Percentiles rank a stretch among this genome's conserved stretches.
phyloP scores from a whole-genome alignment of 2,888 invertebrate genomes.

The Plemyria rubiginata region DNA sequence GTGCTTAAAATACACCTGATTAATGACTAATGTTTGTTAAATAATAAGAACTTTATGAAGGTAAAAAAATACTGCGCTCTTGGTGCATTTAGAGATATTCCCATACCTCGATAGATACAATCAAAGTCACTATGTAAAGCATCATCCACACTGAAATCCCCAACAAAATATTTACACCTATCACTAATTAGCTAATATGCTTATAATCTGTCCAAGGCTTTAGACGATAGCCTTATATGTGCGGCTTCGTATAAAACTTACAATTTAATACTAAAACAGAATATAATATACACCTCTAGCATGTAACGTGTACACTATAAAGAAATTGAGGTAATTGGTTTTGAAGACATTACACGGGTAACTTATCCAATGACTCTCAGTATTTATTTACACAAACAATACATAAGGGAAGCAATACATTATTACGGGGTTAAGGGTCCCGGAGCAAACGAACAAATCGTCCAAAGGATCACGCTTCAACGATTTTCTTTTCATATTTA shows the following conservation, averaged over 20 bases:
- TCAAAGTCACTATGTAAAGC: conserved; percentile 30
- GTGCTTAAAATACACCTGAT: conserved; percentile 50
- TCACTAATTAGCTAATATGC: conserved; percentile 65
- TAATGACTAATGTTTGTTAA: conserved; percentile 61
- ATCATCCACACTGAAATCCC: conserved; percentile 58
- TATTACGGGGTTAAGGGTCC: not conserved
- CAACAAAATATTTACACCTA: conserved; percentile 71
- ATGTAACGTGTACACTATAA: conserved; percentile 72
- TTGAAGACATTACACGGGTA: conserved; percentile 79
- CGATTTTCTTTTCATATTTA: not conserved
- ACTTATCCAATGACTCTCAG: conserved; percentile 81
- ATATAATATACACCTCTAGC: conserved; percentile 70
- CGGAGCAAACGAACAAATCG: not conserved
- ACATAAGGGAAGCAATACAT: conserved; percentile 37
- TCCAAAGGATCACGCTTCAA: not conserved
- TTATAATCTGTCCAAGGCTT: conserved; percentile 56
- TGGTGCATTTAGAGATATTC: conserved; percentile 55
- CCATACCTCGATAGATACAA: conserved; percentile 52
- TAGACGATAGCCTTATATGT: conserved; percentile 60
- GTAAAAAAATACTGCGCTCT: conserved; percentile 68
- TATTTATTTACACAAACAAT: conserved; percentile 69
- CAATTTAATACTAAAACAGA: conserved; percentile 74
- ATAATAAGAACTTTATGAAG: conserved; percentile 60
- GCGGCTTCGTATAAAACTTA: conserved; percentile 68
- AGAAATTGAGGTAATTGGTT: conserved; percentile 85